A percentile compares a stretch with the other conserved stretches of the same genome.
phyloP scores from a whole-genome alignment of 2,113 vertebrate species.

The Grammomys surdaster region DNA sequence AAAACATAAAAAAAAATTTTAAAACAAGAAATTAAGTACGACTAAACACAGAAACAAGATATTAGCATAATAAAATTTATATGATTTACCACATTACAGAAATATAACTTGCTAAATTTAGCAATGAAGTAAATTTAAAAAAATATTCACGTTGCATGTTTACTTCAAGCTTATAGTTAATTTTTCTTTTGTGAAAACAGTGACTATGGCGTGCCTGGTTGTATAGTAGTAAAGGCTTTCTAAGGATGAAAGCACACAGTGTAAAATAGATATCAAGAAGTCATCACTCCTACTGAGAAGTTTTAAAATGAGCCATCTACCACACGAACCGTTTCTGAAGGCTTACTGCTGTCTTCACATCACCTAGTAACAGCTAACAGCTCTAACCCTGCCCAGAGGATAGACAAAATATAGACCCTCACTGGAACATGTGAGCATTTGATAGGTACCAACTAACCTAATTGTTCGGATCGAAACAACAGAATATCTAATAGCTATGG shows the following conservation, averaged over 20 bases:
- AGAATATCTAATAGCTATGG: not conserved
- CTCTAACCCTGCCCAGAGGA: not conserved
- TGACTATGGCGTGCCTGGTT: not conserved
- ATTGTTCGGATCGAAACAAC: not conserved
- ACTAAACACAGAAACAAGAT: no score
- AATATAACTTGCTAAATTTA: not conserved
- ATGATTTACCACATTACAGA: not conserved
- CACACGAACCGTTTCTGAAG: not conserved
- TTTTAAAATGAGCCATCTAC: not conserved
- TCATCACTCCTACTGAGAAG: not conserved
- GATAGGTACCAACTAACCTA: not conserved
- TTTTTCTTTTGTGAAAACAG: not conserved
- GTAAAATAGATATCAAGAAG: not conserved
- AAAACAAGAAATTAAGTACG: no score
- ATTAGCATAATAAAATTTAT: slow-evolving; percentile 48
- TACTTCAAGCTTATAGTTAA: not conserved
- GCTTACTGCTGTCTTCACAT: not conserved
- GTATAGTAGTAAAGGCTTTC: not conserved
- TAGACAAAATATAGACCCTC: not conserved
- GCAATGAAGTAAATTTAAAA: not conserved
- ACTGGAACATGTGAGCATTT: not conserved
- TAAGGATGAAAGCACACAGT: not conserved
- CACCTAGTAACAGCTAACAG: not conserved
- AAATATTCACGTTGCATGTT: not conserved
- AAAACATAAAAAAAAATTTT: no score